A percentile compares a stretch with the other conserved stretches of the same genome.
phyloP scores from a whole-genome alignment of 2,888 invertebrate species.

The Deilephila elpenor region DNA sequence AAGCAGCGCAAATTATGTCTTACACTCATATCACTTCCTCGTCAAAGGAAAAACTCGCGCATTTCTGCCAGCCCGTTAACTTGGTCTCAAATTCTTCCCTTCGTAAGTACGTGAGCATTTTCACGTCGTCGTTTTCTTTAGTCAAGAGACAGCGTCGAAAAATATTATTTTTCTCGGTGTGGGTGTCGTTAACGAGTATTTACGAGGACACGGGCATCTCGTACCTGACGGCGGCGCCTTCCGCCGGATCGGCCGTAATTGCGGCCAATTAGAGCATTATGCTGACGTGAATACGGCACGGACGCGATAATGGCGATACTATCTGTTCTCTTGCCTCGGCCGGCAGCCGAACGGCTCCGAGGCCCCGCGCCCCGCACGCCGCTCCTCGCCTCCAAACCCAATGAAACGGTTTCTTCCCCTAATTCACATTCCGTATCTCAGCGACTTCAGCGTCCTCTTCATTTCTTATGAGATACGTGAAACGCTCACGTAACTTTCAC shows the following conservation, averaged over 20 bases:
- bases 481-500: conserved; percentile 77
- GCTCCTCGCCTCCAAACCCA: conserved; percentile 57
- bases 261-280: conserved; percentile 83
- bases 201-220: conserved; percentile 77
- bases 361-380: conserved; percentile 36
- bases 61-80: conserved; percentile 69
- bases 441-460: conserved; percentile 67
- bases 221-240: conserved; percentile 78
- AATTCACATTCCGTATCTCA: conserved; percentile 75
- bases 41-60: conserved; percentile 60
- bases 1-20: conserved; percentile 55
- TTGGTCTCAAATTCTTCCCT: conserved; percentile 70
- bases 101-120: conserved; percentile 73
- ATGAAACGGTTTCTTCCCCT: conserved; percentile 70
- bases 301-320: conserved; percentile 80
- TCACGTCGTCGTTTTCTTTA: conserved; percentile 68
- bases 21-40: conserved; percentile 62
- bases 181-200: conserved; percentile 81
- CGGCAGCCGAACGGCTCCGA: conserved; percentile 33
- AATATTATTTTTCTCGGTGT: conserved; percentile 80
- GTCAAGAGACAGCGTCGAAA: conserved; percentile 70
- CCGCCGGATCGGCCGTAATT: conserved; percentile 79
- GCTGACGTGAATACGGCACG: conserved; percentile 83
- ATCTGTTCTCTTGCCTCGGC: conserved; percentile 63
- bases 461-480: conserved; percentile 73